Evolutionary conservation across 2,888 invertebrate species (phyloP), one percentile per base, ranked within the genome.

Genomic region (Brachypalpus laphriformis): DNA sequence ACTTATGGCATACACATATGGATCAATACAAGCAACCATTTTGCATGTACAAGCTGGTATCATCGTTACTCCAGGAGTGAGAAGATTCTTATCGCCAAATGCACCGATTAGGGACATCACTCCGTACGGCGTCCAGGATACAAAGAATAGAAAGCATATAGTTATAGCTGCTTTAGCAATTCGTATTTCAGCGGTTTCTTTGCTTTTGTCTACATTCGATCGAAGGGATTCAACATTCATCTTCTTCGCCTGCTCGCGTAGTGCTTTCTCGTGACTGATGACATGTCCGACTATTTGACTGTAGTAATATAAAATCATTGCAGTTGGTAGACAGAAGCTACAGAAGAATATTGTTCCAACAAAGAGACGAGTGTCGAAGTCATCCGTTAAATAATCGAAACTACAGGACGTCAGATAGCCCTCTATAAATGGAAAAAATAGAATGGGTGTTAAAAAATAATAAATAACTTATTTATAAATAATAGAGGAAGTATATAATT

Each of bases 61-160:
- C 97, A 97, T 97, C 0, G 97, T 96, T 0, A 95, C 95, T 0
- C 92, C 92, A 0, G 96, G 96, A 0, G 96, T 96, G 4, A 96
- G 92, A 1, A 96, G 91, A 63, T 93, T 93, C 90, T 89, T 91
- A 91, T 97, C 94, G 18, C 97, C 97, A 89, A 96, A 97, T 1
- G 96, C 96, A 2, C 97, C 97, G 87, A 96, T 96, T 74, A 97
- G 93, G 0, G 98, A 95, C 91, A 94, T 94, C 0, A 96, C 94
- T 0, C 96, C 97, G 89, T 98, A 98, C 0, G 98, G 98, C 3
- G 97, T 97, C 98, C 98, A 98, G 0, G 97, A 96, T 1, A 96
- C 94, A 18, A 98, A 94, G 91, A 95, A 97, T 2, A 97, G 92
- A 91, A 96, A 97, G 89, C 97, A 96, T 47, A 97, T 95, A 0